These are phyloP conservation scores for Corydoras maculifer DNA, from an alignment of 2,113 vertebrate species.

Conservation along the genomic window DNA sequence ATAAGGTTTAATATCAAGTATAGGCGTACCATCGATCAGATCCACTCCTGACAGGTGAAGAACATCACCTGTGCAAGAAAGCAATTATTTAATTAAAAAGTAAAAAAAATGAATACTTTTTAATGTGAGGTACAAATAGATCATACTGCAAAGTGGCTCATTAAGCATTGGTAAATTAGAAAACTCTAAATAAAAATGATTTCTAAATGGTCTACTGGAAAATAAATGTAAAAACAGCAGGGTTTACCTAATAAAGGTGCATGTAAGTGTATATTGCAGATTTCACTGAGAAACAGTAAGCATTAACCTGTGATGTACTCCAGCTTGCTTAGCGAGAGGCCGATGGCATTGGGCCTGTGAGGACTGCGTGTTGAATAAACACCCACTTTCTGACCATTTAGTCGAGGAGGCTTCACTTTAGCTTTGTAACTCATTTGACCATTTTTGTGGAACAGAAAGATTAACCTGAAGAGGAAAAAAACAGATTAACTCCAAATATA, in stretches of 20 bases:
- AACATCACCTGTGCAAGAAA: constrained; percentile 61
- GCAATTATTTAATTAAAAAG: constrained; percentile 22
- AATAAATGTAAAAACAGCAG: too few species aligned
- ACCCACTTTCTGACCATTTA: constrained; percentile 75
- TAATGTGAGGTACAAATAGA: too few species aligned
- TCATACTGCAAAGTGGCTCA: too few species aligned
- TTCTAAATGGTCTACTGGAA: too few species aligned
- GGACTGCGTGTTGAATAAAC: constrained; percentile 84
- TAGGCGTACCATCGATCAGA: constrained; percentile 79
- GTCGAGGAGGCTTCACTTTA: constrained; percentile 80
- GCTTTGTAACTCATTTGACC: constrained; percentile 77
- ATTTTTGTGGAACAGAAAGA: constrained; percentile 87
- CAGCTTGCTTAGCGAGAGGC: constrained; percentile 75
- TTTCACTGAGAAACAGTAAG: not conserved
- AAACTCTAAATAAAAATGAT: too few species aligned
- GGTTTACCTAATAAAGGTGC: too few species aligned
- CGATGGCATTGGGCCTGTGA: constrained; percentile 79
- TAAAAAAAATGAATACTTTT: not conserved
- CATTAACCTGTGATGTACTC: constrained; percentile 70
- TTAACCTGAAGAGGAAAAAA: constrained; percentile 64
- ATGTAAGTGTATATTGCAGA: not conserved
- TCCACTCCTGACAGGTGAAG: constrained; percentile 79
- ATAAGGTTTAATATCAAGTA: constrained; percentile 83
- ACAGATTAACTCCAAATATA: not conserved
- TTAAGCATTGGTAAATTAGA: too few species aligned